Evolutionary conservation across 1,140 invertebrate species (phyloP), one percentile per base, ranked within the genome.

Genomic region (Amphibalanus amphitrite): DNA sequence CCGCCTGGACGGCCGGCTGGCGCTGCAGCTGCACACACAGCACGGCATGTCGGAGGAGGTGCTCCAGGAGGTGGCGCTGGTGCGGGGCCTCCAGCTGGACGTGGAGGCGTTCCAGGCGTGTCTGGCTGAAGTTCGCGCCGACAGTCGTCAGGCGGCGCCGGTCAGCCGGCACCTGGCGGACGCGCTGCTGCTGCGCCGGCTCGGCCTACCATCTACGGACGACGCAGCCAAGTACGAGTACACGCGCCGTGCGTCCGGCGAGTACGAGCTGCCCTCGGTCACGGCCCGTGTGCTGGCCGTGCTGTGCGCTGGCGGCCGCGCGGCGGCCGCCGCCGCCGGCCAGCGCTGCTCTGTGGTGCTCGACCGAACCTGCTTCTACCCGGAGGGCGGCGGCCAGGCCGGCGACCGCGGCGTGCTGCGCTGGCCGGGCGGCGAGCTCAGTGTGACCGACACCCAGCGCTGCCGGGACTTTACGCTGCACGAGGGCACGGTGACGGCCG

Each of bases 321-420:
- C 74, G 68, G 69, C 75, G 28, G 28, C 28, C 67, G 70, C 77
- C 4, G 33, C 59, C 29, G 70, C 72, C 70, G 75, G 75, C 28
- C 65, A 73, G n/a, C 67, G 73, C n/a, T 75, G 78, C 75, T 80
- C 80, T 38, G 75, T 88, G 72, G 76, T 88, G 69, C 74, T 91
- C 8, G 85, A 92, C 77, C 85, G 84, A 77, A 94, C 90, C 40
- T 86, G 87, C 78, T 91, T 93, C 76, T 95, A 92, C 79, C 84
- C 86, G 72, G 86, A 89, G 77, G 86, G 88, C 72, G 92, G 91
- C 23, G 92, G 92, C 0, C 93, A 95, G 79, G 77, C 83, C 1
- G 82, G 84, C 28, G 92, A 95, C 78, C 82, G 76, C 47, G 93
- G 92, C n/a, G 72, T 76, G 20, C 83, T 92, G 64, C 75, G 75